phyloP scores from a whole-genome alignment of 2,888 invertebrate species.

The Tetragonula carbonaria region DNA sequence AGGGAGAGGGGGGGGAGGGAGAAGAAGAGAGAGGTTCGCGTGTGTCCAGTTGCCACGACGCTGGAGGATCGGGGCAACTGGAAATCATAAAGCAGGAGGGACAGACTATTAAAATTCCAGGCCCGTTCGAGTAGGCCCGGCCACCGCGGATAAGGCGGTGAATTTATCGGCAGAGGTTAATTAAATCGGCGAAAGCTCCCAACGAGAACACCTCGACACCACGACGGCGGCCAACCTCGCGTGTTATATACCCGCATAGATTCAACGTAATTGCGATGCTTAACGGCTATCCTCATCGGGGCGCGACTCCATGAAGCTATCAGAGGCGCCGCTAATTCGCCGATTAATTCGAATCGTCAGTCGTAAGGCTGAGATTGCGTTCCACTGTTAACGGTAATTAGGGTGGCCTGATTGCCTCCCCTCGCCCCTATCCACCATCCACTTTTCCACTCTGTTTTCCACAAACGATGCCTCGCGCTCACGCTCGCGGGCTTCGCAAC shows the following conservation, averaged over 20 bases:
- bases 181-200: constrained; percentile 58
- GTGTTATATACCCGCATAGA: constrained; percentile 66
- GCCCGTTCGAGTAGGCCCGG: constrained; percentile 29
- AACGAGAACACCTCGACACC: constrained; percentile 28
- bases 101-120: constrained; percentile 50
- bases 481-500: not conserved
- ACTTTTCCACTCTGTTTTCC: constrained; percentile 47
- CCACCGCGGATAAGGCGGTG: constrained; percentile 34
- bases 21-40: not conserved
- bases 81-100: constrained; percentile 31
- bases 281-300: constrained; percentile 62
- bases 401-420: constrained; percentile 50
- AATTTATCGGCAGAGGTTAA: constrained; percentile 61
- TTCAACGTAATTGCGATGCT: constrained; percentile 70
- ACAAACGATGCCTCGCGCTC: not conserved
- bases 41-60: constrained; percentile 7
- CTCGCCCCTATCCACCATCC: not conserved
- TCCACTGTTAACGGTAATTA: constrained; percentile 69
- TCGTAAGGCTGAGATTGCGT: constrained; percentile 57
- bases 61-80: not conserved
- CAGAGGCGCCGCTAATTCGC: constrained; percentile 64
- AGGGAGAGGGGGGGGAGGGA: too few relatives aligned
- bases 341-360: constrained; percentile 70
- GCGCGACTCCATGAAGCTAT: constrained; percentile 69
- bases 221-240: constrained; percentile 42